These are phyloP conservation scores for Sceloporus undulatus DNA, from an alignment of 2,113 vertebrate genomes.

Conservation along the genomic window DNA sequence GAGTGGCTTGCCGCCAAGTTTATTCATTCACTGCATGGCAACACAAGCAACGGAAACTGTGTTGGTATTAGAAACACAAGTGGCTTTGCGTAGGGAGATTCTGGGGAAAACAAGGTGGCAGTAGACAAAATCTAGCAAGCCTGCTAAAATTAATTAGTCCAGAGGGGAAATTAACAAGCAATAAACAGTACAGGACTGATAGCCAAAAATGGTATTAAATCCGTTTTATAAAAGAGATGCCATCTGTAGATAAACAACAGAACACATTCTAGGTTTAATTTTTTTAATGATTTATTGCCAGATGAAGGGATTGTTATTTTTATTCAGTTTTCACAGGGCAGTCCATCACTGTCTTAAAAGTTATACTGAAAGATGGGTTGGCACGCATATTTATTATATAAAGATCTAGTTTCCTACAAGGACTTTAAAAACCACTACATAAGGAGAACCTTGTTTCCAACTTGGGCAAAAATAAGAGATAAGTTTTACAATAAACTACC, in stretches of 20 bases:
- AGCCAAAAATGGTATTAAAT: neutral
- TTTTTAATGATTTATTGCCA: neutral
- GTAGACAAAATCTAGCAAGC: neutral
- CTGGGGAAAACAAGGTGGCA: neutral
- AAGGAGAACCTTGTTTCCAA: too few species aligned
- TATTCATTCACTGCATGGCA: neutral
- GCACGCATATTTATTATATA: too few species aligned
- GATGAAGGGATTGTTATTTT: neutral
- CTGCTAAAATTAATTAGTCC: neutral
- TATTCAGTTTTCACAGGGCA: too few species aligned
- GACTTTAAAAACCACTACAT: too few species aligned
- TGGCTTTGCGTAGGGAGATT: neutral
- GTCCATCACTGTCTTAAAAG: neutral
- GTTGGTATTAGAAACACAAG: neutral
- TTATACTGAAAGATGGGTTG: too few species aligned
- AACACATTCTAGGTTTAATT: neutral
- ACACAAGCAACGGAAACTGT: neutral
- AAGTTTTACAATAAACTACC: too few species aligned
- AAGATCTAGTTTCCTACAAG: too few species aligned
- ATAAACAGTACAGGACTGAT: neutral
- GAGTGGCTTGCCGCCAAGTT: neutral
- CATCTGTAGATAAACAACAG: fast-evolving
- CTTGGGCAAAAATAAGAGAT: too few species aligned
- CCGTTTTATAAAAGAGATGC: neutral
- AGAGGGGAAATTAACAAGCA: neutral